A percentile compares a stretch with the other conserved stretches of the same genome.
Conservation (phyloP, 2,113 vertebrate genomes). For the Corydoras sp. region DNA sequence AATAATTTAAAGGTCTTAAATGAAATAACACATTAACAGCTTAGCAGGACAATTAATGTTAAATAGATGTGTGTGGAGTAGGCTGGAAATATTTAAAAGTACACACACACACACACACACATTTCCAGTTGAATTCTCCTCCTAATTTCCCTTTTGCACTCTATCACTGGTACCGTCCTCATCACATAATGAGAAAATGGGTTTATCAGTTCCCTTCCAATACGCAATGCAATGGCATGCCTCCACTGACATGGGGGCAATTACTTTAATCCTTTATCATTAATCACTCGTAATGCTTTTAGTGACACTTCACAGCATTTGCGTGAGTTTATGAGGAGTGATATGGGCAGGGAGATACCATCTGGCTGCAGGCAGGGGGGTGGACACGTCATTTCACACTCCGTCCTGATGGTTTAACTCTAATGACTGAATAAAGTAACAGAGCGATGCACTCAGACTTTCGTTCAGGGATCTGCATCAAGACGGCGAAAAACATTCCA, state of each 20-base stretch:
- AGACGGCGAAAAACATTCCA: neutral
- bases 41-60: no score
- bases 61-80: no score
- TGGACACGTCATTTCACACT: conserved; percentile 65
- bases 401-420: conserved; percentile 64
- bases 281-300: conserved; percentile 69
- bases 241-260: no score
- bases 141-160: conserved; percentile 19
- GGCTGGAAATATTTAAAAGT: neutral
- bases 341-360: conserved; percentile 68
- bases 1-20: no score
- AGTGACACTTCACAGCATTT: conserved; percentile 65
- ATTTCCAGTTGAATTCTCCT: conserved; percentile 27
- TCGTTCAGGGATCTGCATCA: conserved; percentile 16
- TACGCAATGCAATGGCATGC: conserved; percentile 62
- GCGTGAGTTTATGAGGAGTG: conserved; percentile 63
- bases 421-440: conserved; percentile 48
- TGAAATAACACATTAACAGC: no score
- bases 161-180: conserved; percentile 41
- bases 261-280: conserved; percentile 72
- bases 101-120: neutral
- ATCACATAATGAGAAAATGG: conserved; percentile 66
- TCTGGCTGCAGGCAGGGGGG: conserved; percentile 61
- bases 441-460: conserved; percentile 31
- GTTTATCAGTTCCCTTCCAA: conserved; percentile 48